These are phyloP conservation scores for Paramisgurnus dabryanus DNA, from an alignment of 2,113 vertebrate genomes.

Conservation along the genomic window DNA sequence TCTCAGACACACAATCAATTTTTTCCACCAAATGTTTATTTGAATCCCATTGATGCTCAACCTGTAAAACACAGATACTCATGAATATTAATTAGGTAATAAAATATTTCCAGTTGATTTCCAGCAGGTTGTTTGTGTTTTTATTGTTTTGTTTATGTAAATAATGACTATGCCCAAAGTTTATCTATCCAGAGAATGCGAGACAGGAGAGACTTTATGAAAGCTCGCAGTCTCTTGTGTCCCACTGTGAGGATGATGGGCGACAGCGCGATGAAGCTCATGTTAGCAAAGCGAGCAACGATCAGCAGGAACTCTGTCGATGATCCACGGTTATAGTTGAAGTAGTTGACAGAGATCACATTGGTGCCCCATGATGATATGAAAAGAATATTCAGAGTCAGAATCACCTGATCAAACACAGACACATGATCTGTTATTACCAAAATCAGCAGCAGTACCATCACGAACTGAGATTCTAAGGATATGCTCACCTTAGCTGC, in stretches of 20 bases:
- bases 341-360: conserved; percentile 76
- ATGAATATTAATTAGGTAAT: too few relatives aligned
- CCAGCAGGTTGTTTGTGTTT: too few relatives aligned
- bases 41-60: too few relatives aligned
- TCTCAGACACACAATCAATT: too few relatives aligned
- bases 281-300: conserved; percentile 74
- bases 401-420: conserved; percentile 69
- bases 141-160: too few relatives aligned
- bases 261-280: conserved; percentile 32
- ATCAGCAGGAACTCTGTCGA: conserved; percentile 67
- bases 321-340: conserved; percentile 73
- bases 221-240: not conserved
- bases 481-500: conserved; percentile 72
- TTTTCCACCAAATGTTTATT: too few relatives aligned
- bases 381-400: conserved; percentile 75
- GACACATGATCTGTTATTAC: not conserved
- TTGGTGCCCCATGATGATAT: conserved; percentile 76
- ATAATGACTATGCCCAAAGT: too few relatives aligned
- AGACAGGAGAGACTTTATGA: not conserved
- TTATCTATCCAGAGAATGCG: not conserved
- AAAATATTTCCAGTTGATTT: too few relatives aligned
- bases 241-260: conserved; percentile 24
- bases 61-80: too few relatives aligned
- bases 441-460: not conserved
- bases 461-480: not conserved